Base-by-base conservation (phyloP, 2,888 invertebrate genomes). In the Caenorhabditis imperialis region DNA sequence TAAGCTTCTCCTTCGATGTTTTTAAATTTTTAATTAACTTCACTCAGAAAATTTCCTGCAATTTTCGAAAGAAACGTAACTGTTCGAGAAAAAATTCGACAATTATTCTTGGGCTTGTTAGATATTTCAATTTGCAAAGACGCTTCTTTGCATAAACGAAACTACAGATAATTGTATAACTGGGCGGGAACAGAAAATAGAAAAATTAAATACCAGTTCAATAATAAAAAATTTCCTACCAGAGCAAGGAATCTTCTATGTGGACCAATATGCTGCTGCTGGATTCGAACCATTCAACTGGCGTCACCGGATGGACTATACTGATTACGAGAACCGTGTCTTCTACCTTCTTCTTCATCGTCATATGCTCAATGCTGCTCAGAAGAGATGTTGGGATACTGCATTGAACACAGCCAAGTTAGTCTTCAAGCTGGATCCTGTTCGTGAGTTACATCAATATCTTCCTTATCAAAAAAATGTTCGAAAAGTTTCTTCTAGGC, bases 331-430 rank as follows among this genome's bases (percentile, higher is more conserved):
- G 89, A 95, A 95, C 90, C 92, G 93, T 79, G 91, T 93, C 4
- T 91, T 95, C 76, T 94, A 92, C 87, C 91, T 94, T 63, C 92
- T 93, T 0, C 89, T 95, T 23, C 94, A 94, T 88, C 93, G 81
- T n/a, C 94, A 94, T 88, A 90, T 94, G 74, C 91, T 91, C 63
- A 93, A 93, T 87, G 91, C 94, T 61, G 93, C 93, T 1, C 33
- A 75, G 3, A 81, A 78, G 27, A 55, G 94, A 5, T 86, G 85
- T 58, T 87, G 75, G 61, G 76, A 78, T 38, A 94, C 95, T 1
- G 93, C 94, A n/a, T 90, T 95, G 79, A 94, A 95, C 89, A 92
- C 94, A 81, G 93, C 93, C 88, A 95, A 95, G 89, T 89, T 94
- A 45, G 89, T 95, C n/a, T 90, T 94, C 61, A 92, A 92, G 14